phyloP scores from a whole-genome alignment of 2,888 invertebrate species.

The Rotaria magnacalcarata region DNA sequence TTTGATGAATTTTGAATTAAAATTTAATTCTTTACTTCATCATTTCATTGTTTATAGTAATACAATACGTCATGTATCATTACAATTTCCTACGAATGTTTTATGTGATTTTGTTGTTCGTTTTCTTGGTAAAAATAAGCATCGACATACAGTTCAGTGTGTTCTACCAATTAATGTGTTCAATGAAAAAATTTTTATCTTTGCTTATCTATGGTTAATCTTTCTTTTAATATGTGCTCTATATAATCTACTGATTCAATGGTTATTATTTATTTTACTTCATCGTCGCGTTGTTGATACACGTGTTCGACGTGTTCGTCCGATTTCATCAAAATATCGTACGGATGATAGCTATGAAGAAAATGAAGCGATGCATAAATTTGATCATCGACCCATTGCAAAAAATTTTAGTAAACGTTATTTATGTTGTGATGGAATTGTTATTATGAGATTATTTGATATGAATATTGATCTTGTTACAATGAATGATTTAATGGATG shows the following conservation, averaged over 20 bases:
- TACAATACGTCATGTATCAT: conserved; percentile 3
- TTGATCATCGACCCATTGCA: neutral
- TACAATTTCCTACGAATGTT: conserved; percentile 42
- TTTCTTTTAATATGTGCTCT: neutral
- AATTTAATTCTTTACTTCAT: conserved; percentile 19
- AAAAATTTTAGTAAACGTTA: conserved; percentile 15
- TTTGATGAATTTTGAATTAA: conserved; percentile 40
- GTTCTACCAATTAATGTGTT: conserved; percentile 46
- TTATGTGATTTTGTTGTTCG: conserved; percentile 46
- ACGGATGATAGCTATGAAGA: neutral
- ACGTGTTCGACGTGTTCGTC: neutral
- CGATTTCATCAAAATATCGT: neutral
- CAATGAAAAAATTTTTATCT: conserved; percentile 46
- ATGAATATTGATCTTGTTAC: conserved; percentile 33
- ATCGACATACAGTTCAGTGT: conserved; percentile 44
- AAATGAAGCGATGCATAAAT: neutral
- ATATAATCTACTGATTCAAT: conserved; percentile 4
- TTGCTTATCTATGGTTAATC: conserved; percentile 43
- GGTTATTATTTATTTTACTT: neutral
- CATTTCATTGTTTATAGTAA: neutral
- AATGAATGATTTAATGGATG: neutral
- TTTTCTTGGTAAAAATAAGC: conserved; percentile 42
- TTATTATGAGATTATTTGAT: conserved; percentile 29
- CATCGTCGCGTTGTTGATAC: neutral
- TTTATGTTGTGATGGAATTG: neutral